Evolutionary conservation across 2,113 vertebrate species (phyloP).

Genomic region (Hemibates koningsi): DNA sequence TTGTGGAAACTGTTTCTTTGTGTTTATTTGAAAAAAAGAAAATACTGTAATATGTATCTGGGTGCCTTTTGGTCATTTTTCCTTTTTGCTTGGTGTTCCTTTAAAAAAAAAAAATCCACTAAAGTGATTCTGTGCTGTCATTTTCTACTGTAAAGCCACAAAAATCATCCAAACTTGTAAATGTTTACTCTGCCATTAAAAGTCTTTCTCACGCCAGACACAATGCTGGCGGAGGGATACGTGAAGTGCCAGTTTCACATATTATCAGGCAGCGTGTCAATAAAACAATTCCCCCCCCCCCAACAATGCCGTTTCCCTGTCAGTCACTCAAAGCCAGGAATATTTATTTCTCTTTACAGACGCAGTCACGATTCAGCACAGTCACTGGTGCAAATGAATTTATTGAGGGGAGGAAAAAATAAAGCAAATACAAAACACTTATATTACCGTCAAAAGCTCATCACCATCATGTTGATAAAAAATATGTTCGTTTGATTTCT

Average conservation of each 20-base stretch:
- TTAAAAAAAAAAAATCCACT: background rate
- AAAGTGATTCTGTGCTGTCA: background rate
- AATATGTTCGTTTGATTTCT: slow-evolving; percentile 28
- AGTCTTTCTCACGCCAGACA: background rate
- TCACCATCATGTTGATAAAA: slow-evolving; percentile 53
- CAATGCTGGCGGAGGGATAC: background rate
- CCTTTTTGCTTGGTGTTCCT: background rate
- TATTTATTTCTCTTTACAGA: background rate
- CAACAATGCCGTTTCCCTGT: background rate
- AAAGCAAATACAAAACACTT: slow-evolving; percentile 72
- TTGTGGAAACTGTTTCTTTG: background rate
- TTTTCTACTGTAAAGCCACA: background rate
- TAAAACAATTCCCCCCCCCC: background rate
- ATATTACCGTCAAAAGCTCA: slow-evolving; percentile 59
- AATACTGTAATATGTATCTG: background rate
- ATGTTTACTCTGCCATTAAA: background rate
- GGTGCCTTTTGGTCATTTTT: background rate
- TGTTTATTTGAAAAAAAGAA: background rate
- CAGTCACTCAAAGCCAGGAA: background rate
- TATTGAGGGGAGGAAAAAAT: slow-evolving; percentile 50
- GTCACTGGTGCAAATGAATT: slow-evolving; percentile 68
- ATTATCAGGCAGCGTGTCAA: background rate
- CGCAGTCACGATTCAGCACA: slow-evolving; percentile 2
- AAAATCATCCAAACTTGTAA: background rate
- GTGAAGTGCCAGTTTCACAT: background rate